Base-by-base conservation (phyloP, 2,888 invertebrate genomes). In the Luffia ferchaultella region DNA sequence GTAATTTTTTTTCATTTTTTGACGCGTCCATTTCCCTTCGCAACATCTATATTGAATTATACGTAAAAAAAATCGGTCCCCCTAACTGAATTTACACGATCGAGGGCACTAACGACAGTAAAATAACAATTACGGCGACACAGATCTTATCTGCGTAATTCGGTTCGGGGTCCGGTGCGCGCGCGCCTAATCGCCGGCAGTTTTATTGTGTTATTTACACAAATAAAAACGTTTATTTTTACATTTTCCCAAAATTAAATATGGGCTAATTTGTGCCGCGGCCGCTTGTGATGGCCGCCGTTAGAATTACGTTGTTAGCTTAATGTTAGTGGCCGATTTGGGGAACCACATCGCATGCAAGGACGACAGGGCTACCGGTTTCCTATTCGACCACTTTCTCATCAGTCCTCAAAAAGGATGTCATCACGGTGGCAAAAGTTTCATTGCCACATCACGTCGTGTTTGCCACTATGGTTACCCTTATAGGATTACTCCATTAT, bases 191-290 rank as follows among this genome's bases (percentile, higher is more conserved):
- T 77, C 60, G 69, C 71, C 65, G 65, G 64, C 70, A 66, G 74
- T 77, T 80, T 82, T 80, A 82, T 82, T 83, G 82, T 82, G 80
- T 79, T 82, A 82, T 82, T 83, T 82, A 82, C 82, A 82, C 83
- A 82, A 83, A 83, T 83, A 80, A 83, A 83, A 82, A 78, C 82
- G 80, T 82, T 82, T 83, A 83, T 83, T 80, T 82, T 73, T 70
- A 82, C 79, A 82, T 83, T 83, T 82, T 82, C 82, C 80, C 78
- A 80, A 83, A 79, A 82, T 82, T 83, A 82, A 82, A 80, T 82
- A 83, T 74, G 76, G 73, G 64, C 78, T 70, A 82, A 79, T 82
- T 80, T 73, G 61, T 62, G 64, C 61, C 58, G 56, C 60, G 9
- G 18, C 60, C 57, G 65, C 67, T 3, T 3, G 30, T 30, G 30